Base-by-base conservation (phyloP, 2,113 vertebrate genomes). In the Scolopax mira region DNA sequence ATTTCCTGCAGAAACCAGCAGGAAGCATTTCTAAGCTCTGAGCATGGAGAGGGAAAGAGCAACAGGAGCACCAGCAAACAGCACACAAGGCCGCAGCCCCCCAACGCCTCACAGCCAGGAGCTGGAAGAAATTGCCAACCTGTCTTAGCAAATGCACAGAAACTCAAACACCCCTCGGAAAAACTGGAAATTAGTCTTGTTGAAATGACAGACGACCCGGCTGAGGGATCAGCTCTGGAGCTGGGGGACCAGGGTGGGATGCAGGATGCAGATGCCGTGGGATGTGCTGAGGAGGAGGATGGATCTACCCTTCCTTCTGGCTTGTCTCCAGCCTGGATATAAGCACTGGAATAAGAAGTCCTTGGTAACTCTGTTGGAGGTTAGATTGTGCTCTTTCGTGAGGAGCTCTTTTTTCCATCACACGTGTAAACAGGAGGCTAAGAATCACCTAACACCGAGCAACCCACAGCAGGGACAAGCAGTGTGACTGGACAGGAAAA, bases 181-280 rank as follows among this genome's bases (percentile, higher is more conserved):
- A 35, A 57, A 41, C 33, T 1, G 1, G 33, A 6, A 67, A 33
- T 39, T 8, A 49, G 51, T 52, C 78, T 17, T 35, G 21, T 9
- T 22, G 80, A 80, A 41, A 28, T 5, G 42, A 21, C 10, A 4
- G 30, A 39, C 18, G 73, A 22, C 1, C 5, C 0, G 0, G 77
- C 37, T 10, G 21, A 46, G 55, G 72, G 83, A 46, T 9, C 27
- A 33, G 71, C 46, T 33, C n/a, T 2, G 37, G 24, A 37, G 54
- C 52, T 35, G 54, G 19, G 42, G 31, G 48, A 41, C 48, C 1
- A 1, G 82, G 55, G 46, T 35, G 65, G 70, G 52, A 30, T 49
- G 14, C 27, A 27, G 85, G 85, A 42, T n/a, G 73, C 39, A 35
- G 82, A 18, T 11, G 48, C 6, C 39, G 72, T 8, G 14, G 87